Base-by-base conservation (phyloP, 2,113 vertebrate genomes). In the Erythrocebus patas region DNA sequence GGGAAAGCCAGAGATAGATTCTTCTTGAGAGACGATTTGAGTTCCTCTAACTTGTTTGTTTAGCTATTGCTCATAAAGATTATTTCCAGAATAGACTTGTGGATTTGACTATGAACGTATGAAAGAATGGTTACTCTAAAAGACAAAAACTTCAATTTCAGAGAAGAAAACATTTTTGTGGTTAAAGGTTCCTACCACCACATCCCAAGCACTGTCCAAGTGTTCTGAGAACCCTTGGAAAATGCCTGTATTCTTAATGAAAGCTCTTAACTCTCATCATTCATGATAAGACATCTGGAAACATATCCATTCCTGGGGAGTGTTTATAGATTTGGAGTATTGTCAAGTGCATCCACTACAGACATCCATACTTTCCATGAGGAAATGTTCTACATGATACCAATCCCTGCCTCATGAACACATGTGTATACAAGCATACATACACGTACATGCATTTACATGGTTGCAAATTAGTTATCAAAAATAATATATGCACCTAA, bases 71-170 rank as follows among this genome's bases (percentile, higher is more conserved):
- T 87, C 66, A 84, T 79, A 59, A 70, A 95, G 32, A 87, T 83
- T 59, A 57, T 95, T 57, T 84, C 86, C 90, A 57, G 94, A 97
- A 59, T 48, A 78, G 38, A 81, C 17, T 64, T 85, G 23, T 68
- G 73, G 6, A 50, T 86, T 96, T 86, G 13, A 23, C 43, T 86
- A 43, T 16, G 23, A 20, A 27, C 0, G 23, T 66, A 23, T 3
- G 12, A 92, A 94, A 89, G 25, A 94, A 48, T n/a, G 52, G 35
- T 84, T 61, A 72, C 13, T 75, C 6, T 50, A 92, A 68, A 68
- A 68, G 17, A 96, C 45, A 50, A 96, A 50, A 95, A 22, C 4
- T 10, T 32, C 1, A 82, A 70, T 59, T 30, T 43, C 1, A 61
- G 40, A 70, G 35, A 96, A 80, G 20, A 91, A 57, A 86, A 80